These are phyloP conservation scores for Stenodera caucasica DNA, from an alignment of 2,888 invertebrate species.

Conservation along the genomic window DNA sequence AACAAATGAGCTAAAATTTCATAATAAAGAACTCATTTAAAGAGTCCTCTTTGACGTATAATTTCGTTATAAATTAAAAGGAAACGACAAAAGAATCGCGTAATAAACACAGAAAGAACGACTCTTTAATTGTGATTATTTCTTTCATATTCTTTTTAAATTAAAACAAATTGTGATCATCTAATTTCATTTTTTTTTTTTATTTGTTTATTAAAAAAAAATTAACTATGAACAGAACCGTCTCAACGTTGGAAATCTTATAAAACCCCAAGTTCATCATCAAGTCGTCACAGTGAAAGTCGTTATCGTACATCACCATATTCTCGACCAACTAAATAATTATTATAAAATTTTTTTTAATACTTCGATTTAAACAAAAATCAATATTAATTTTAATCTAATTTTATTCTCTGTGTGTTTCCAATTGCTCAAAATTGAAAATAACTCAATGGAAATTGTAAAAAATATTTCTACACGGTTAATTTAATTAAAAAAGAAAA, in stretches of 20 bases:
- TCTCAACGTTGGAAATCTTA: conserved; percentile 63
- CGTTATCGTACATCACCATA: conserved; percentile 64
- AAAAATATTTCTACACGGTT: background rate
- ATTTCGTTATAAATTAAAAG: conserved; percentile 16
- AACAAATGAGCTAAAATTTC: background rate
- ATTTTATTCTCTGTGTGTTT: too few relatives aligned
- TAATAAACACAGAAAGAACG: conserved; percentile 20
- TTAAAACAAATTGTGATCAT: conserved; percentile 8
- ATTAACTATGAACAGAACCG: conserved; percentile 57
- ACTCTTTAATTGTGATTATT: conserved; percentile 25
- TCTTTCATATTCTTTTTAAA: background rate
- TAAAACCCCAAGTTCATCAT: conserved; percentile 58
- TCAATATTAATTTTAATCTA: too few relatives aligned
- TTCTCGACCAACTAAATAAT: conserved; percentile 61
- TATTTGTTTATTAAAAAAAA: too few relatives aligned
- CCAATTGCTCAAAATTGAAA: background rate
- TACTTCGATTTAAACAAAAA: background rate
- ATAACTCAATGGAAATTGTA: background rate
- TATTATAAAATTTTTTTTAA: conserved; percentile 3
- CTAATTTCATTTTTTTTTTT: conserved; percentile 17
- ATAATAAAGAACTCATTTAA: conserved; percentile 16
- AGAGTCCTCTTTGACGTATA: conserved; percentile 23
- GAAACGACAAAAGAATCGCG: conserved; percentile 14
- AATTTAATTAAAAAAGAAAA: background rate
- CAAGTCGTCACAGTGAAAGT: conserved; percentile 56